Base-by-base conservation (phyloP, 2,113 vertebrate genomes). In the Colius striatus region DNA sequence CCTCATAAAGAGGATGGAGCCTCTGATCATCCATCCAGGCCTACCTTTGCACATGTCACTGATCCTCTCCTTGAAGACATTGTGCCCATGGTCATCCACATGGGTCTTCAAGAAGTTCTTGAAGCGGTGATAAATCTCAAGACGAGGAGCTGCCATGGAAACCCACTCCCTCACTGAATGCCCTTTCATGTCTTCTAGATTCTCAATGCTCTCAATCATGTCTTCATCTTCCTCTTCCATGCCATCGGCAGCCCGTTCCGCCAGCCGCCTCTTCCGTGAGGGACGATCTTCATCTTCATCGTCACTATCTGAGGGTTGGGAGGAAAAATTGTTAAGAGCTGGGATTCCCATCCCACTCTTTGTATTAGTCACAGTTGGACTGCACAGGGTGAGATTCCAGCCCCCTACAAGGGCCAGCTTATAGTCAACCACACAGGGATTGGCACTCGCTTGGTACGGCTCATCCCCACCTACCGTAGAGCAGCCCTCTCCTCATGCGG, bases 131-230 rank as follows among this genome's bases (percentile, higher is more conserved):
- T 99, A 99, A 98, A 99, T 99, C 97, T 99, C 99, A 61, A 99
- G 98, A 1, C 99, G 98, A 1, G 99, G 99, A 2, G 99, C 99
- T 1, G 98, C 98, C 99, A 99, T 99, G 92, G 99, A 99, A 43
- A 99, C 99, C 99, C 99, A 99, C 96, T 99, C 99, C 16, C 99
- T 98, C 84, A 99, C 99, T 0, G 99, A 98, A 97, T 99, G 99
- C 15, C 99, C 99, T 94, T 99, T 99, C 98, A 99, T 99, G 94
- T 99, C 99, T 91, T 99, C 99, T 96, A 99, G 97, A 95, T 99
- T 99, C 96, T 99, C 99, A 6, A 99, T 99, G 97, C 99, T 99
- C 97, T 99, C 99, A 1, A 99, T 99, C 99, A 99, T 99, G 57
- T 99, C 99, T 65, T 99, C 99, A 1, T 99, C 99, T 1, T 99